phyloP scores from a whole-genome alignment of 2,113 vertebrate genomes.

The Theristicus caerulescens region DNA sequence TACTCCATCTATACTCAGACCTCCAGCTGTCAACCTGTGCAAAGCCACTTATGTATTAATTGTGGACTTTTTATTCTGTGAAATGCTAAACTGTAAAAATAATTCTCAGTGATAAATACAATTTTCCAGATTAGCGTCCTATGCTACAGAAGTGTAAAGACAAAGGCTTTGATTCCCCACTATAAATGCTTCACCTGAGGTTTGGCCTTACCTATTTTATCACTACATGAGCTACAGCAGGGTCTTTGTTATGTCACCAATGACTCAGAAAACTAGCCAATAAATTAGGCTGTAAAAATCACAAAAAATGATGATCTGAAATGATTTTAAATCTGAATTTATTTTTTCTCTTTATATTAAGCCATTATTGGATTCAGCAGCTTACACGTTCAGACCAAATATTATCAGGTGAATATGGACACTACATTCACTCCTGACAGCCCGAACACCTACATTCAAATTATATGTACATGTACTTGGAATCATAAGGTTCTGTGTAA shows the following conservation, averaged over 20 bases:
- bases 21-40: neutral
- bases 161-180: neutral
- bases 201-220: neutral
- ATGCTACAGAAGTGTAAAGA: neutral
- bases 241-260: neutral
- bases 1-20: neutral
- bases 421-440: neutral
- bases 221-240: neutral
- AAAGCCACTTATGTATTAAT: neutral
- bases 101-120: neutral
- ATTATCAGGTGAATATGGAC: neutral
- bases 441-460: neutral
- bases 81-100: neutral
- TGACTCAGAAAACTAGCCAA: neutral
- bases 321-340: neutral
- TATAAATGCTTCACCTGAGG: neutral
- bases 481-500: neutral
- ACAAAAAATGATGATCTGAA: neutral
- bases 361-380: neutral
- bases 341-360: neutral
- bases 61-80: neutral
- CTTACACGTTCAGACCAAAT: neutral
- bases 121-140: neutral
- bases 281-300: neutral
- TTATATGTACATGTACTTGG: neutral